Evolutionary conservation across 1,140 invertebrate species (phyloP).

Genomic region (Trigoniulus corallinus): DNA sequence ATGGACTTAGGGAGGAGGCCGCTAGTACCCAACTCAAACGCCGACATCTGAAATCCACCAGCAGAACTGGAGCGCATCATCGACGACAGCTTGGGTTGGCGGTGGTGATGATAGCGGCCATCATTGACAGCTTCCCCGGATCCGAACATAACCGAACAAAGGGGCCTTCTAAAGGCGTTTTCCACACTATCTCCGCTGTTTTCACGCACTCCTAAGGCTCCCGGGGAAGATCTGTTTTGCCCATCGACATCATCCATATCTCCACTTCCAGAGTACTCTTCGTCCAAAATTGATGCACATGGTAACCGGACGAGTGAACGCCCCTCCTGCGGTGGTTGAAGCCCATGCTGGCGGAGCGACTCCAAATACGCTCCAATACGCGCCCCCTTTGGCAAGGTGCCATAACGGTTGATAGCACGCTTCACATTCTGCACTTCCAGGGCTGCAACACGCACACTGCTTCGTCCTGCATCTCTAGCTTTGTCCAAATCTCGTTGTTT

Average conservation of each 20-base stretch:
- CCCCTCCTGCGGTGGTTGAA: constrained; percentile 24
- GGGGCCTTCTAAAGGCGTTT: constrained; percentile 6
- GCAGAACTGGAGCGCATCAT: constrained; percentile 24
- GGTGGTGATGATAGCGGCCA: background rate
- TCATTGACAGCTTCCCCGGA: too few species aligned
- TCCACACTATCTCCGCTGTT: constrained; percentile 5
- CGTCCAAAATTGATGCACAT: background rate
- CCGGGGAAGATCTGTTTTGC: background rate
- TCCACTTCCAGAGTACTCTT: background rate
- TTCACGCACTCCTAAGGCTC: background rate
- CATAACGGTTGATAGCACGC: constrained; percentile 88
- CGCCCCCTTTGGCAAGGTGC: constrained; percentile 86
- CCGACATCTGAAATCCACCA: constrained; percentile 17
- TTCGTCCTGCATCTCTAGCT: constrained; percentile 16
- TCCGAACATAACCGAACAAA: constrained; percentile 10
- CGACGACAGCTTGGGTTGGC: constrained; percentile 19
- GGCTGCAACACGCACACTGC: constrained; percentile 56
- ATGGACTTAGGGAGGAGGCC: background rate
- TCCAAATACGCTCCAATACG: constrained; percentile 90
- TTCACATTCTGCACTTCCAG: constrained; percentile 94
- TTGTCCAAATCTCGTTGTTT: background rate
- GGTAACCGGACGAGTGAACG: constrained; percentile 25
- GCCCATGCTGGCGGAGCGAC: constrained; percentile 64
- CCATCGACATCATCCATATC: background rate
- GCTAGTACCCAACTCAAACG: background rate